phyloP scores from a whole-genome alignment of 2,888 invertebrate genomes.

The Rhagium mordax region DNA sequence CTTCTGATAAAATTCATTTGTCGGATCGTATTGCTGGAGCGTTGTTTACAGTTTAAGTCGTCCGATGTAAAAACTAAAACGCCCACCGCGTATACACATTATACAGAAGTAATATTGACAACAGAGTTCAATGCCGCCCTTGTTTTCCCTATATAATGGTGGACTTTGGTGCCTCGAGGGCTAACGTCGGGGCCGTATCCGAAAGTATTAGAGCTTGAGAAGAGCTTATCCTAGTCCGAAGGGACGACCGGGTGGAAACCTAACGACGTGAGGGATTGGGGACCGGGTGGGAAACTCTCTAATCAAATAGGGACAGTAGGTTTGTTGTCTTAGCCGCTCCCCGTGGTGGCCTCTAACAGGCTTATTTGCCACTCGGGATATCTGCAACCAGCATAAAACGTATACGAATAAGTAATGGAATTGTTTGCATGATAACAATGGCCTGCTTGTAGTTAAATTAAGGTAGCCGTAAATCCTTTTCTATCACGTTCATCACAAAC shows the following conservation, averaged over 20 bases:
- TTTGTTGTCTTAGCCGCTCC: conserved; percentile 64
- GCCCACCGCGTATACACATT: neutral
- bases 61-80: neutral
- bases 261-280: conserved; percentile 64
- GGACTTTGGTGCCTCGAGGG: conserved; percentile 33
- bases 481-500: neutral
- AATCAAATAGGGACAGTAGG: conserved; percentile 65
- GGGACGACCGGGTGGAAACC: conserved; percentile 27
- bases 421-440: conserved; percentile 14
- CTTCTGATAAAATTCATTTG: too few relatives aligned
- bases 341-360: conserved; percentile 59
- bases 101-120: neutral
- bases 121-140: conserved; percentile 4
- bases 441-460: neutral
- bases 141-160: conserved; percentile 25
- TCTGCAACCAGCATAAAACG: conserved; percentile 15
- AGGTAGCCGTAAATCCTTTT: neutral
- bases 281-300: conserved; percentile 63
- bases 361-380: conserved; percentile 48
- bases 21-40: too few relatives aligned
- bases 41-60: neutral
- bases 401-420: conserved; percentile 26
- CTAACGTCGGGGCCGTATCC: conserved; percentile 23
- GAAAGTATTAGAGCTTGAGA: conserved; percentile 33
- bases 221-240: conserved; percentile 31